Evolutionary conservation across 2,888 invertebrate species (phyloP).

Genomic region (Cryptophagus acutangulus): DNA sequence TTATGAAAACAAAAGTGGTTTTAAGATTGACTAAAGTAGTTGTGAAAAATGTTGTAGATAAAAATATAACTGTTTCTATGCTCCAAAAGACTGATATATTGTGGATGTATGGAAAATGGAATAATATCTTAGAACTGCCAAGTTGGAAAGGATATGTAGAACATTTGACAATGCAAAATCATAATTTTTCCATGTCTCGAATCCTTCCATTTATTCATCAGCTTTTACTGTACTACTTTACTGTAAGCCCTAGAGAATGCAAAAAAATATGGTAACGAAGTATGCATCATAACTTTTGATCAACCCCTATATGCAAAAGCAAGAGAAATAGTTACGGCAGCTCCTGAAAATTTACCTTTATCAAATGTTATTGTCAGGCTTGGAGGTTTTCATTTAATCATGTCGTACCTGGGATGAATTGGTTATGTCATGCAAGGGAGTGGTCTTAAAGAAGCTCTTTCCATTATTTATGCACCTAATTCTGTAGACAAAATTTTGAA

Average conservation of each 20-base stretch:
- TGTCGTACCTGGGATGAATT: slow-evolving; percentile 42
- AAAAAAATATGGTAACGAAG: slow-evolving; percentile 16
- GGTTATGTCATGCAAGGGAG: slow-evolving; percentile 43
- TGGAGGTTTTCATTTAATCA: slow-evolving; percentile 34
- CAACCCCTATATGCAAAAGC: slow-evolving; percentile 28
- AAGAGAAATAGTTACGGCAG: slow-evolving; percentile 11
- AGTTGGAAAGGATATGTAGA: too few relatives aligned
- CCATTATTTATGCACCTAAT: slow-evolving; percentile 26
- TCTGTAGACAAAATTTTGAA: slow-evolving; percentile 34
- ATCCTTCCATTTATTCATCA: too few relatives aligned
- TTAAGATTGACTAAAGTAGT: too few relatives aligned
- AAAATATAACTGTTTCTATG: too few relatives aligned
- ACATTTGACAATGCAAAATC: too few relatives aligned
- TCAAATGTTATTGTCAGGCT: slow-evolving; percentile 36
- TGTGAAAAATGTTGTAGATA: too few relatives aligned
- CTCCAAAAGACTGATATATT: too few relatives aligned
- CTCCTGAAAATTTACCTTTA: slow-evolving; percentile 26
- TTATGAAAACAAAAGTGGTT: too few relatives aligned
- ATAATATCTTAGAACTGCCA: too few relatives aligned
- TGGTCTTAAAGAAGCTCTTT: slow-evolving; percentile 36
- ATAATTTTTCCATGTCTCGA: too few relatives aligned
- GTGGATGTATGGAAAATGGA: too few relatives aligned
- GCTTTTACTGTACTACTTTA: too few relatives aligned
- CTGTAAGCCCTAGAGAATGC: slow-evolving; percentile 16
- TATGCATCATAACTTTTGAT: slow-evolving; percentile 24